phyloP scores from a whole-genome alignment of 2,797 vertebrate species.

The Girardinus metallicus region DNA sequence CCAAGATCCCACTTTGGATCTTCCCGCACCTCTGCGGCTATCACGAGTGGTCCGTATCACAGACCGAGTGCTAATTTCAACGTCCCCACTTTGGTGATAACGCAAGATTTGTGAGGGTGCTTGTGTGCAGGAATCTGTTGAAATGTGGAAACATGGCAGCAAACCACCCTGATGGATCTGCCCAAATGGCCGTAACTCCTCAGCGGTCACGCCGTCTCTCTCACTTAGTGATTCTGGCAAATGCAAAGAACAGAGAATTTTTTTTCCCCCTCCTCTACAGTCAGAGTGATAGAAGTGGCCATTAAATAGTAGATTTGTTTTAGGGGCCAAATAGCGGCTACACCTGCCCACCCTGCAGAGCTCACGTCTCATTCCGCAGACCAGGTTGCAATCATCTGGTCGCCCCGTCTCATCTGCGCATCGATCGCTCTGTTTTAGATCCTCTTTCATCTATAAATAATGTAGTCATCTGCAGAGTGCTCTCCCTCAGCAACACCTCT shows the following conservation, averaged over 20 bases:
- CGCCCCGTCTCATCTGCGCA: constrained; percentile 67
- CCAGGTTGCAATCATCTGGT: constrained; percentile 49
- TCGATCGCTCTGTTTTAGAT: constrained; percentile 72
- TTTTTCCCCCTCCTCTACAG: neutral
- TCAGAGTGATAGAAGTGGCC: constrained; percentile 41
- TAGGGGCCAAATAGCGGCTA: constrained; percentile 36
- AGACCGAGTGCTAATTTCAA: constrained; percentile 50
- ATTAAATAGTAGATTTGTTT: constrained; percentile 58
- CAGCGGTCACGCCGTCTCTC: constrained; percentile 39
- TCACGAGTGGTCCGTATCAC: constrained; percentile 36
- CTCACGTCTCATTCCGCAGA: constrained; percentile 47
- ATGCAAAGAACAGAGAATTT: constrained; percentile 34
- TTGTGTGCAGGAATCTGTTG: constrained; percentile 57
- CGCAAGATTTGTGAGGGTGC: constrained; percentile 65
- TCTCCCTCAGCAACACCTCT: constrained; percentile 51
- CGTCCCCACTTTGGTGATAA: constrained; percentile 60
- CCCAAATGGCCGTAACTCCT: constrained; percentile 46
- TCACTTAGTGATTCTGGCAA: constrained; percentile 58
- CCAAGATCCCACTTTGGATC: constrained; percentile 52
- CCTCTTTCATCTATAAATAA: constrained; percentile 80
- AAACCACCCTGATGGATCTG: constrained; percentile 53
- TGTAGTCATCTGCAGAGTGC: constrained; percentile 65
- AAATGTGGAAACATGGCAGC: constrained; percentile 42
- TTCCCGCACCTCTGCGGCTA: constrained; percentile 31
- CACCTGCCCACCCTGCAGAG: constrained; percentile 52